Evolutionary conservation across 2,888 invertebrate species (phyloP), one percentile per base, ranked within the genome.

Genomic region (Anoplius nigerrimus): DNA sequence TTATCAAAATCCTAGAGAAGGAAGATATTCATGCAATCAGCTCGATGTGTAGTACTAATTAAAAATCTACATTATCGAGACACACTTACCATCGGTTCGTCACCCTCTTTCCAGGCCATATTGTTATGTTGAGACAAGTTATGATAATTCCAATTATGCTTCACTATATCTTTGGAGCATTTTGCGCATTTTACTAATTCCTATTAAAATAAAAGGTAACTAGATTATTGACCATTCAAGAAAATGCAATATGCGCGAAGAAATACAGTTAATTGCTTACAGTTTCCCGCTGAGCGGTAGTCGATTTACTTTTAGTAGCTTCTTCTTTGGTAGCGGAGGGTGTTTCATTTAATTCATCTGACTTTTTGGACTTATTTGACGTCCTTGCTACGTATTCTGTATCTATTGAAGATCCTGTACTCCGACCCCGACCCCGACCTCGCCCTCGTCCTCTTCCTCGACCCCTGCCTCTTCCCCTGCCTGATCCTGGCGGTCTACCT

Each of bases 21-120:
- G 11, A 3, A 42, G n/a, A n/a, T n/a, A n/a, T n/a, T n/a, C n/a
- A n/a, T n/a, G n/a, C n/a, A n/a, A n/a, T n/a, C n/a, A n/a, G n/a
- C n/a, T n/a, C n/a, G n/a, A n/a, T n/a, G n/a, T n/a, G 4, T 48
- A 18, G 4, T 48, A 16, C 18, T 48, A 16, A 34, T 34, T 11
- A 20, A 27, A 24, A 58, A 46, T n/a, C 52, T 48, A 24, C 8
- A 27, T 27, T 53, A 18, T 15, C 2, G 24, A 34, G n/a, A 11
- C 27, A 24, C 22, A 85, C 89, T 90, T 89, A 92, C 92, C 81
- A 92, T 82, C 53, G 91, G 90, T 46, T 82, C 71, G 60, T 91
- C 90, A 42, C 91, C 91, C 21, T 90, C 89, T 61, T 89, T 85
- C 93, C 93, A 93, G 8, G 91, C 90, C 74, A 92, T 87, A 75